These are phyloP conservation scores for Cepphus grylle DNA, from an alignment of 2,113 vertebrate genomes.

Conservation along the genomic window DNA sequence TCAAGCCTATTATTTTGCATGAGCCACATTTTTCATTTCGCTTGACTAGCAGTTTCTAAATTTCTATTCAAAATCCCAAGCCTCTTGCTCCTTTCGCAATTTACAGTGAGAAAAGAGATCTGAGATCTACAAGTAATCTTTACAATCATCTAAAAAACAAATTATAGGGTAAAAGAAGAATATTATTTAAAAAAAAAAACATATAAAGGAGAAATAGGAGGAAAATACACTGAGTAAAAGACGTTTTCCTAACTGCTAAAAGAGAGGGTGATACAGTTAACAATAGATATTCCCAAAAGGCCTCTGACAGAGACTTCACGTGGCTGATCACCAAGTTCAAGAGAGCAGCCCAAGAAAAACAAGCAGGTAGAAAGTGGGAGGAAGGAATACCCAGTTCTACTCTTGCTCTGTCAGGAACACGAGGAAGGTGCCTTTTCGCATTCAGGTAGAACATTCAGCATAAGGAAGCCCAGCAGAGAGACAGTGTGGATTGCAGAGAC, in stretches of 20 bases:
- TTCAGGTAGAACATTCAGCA: not conserved
- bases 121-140: not conserved
- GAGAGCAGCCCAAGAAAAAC: not conserved
- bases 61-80: not conserved
- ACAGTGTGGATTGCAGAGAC: not conserved
- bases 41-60: not conserved
- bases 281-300: not conserved
- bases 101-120: not conserved
- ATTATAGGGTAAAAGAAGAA: rapidly evolving
- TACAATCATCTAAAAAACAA: not conserved
- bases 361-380: not conserved
- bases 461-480: not conserved
- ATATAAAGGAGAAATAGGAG: not conserved
- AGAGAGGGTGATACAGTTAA: not conserved
- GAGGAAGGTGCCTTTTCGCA: not conserved
- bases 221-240: not conserved
- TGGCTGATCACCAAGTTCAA: not conserved
- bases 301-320: not conserved
- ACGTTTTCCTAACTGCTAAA: not conserved
- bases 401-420: not conserved
- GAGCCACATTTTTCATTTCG: not conserved
- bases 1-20: not conserved
- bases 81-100: not conserved
- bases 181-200: not conserved
- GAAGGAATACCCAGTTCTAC: not conserved